Conservation (phyloP, 2,888 invertebrate species). For the Lasioglossum vierecki region DNA sequence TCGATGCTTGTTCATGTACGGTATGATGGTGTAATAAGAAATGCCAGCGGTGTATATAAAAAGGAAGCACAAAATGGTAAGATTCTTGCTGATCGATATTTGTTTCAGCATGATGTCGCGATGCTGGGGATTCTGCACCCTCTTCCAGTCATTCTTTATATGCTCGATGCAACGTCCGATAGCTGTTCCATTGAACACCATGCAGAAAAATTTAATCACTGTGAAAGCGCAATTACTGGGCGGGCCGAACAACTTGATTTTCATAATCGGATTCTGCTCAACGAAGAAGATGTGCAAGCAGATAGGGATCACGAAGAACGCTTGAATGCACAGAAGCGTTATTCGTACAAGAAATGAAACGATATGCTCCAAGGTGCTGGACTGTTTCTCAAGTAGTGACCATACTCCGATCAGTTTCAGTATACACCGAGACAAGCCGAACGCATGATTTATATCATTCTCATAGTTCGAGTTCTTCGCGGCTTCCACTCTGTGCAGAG, state of each 20-base stretch:
- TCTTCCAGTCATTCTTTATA: slow-evolving; percentile 69
- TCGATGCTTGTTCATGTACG: slow-evolving; percentile 9
- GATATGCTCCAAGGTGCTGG: slow-evolving; percentile 19
- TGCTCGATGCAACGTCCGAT: slow-evolving; percentile 64
- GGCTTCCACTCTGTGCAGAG: not conserved
- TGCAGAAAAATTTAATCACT: slow-evolving; percentile 60
- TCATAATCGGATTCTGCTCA: slow-evolving; percentile 2
- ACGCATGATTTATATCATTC: slow-evolving; percentile 10
- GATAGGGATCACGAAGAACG: slow-evolving; percentile 30
- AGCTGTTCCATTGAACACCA: slow-evolving; percentile 43
- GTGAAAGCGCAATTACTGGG: slow-evolving; percentile 48
- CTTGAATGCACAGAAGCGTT: not conserved
- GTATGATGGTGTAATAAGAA: slow-evolving; percentile 40
- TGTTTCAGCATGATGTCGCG: slow-evolving; percentile 44
- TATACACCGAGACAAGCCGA: slow-evolving; percentile 27
- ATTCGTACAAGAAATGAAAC: slow-evolving; percentile 1
- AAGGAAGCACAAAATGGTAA: slow-evolving; percentile 43
- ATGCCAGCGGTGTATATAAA: slow-evolving; percentile 55
- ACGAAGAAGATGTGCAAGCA: slow-evolving; percentile 23
- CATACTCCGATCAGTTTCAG: slow-evolving; percentile 39
- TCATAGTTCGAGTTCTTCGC: slow-evolving; percentile 23
- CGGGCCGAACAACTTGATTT: slow-evolving; percentile 65
- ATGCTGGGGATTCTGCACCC: slow-evolving; percentile 30
- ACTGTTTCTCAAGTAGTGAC: slow-evolving; percentile 3
- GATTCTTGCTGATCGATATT: slow-evolving; percentile 62